Conservation (phyloP, 2,797 vertebrate species). For the Presbytis comata region DNA sequence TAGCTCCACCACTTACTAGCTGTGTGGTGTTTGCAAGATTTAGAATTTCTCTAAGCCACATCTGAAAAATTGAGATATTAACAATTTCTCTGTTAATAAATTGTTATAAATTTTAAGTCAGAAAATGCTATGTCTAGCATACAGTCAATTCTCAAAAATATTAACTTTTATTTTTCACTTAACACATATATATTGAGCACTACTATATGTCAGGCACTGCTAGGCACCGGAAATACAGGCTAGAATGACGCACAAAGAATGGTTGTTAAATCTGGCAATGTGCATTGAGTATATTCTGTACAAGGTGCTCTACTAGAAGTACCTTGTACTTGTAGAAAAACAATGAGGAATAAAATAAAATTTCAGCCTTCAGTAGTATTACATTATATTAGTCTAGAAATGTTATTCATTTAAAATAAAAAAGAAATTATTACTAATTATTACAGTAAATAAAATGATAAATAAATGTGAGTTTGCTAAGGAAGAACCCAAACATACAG, state of each 20-base stretch:
- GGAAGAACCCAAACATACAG: neutral
- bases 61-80: neutral
- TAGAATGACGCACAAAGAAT: no score
- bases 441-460: constrained; percentile 33
- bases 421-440: neutral
- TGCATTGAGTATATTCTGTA: neutral
- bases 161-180: neutral
- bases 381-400: neutral
- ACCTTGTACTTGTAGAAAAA: neutral
- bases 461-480: constrained; percentile 47
- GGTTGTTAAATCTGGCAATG: neutral
- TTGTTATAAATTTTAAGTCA: neutral
- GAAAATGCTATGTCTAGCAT: neutral
- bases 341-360: neutral
- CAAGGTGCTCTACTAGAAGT: neutral
- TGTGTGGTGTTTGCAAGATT: neutral
- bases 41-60: neutral
- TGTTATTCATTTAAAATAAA: constrained; percentile 4
- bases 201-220: neutral
- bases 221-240: neutral
- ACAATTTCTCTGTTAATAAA: neutral
- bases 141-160: neutral
- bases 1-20: neutral
- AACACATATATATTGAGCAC: neutral
- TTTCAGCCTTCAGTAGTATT: neutral